These are phyloP conservation scores for Bos javanicus DNA, from an alignment of 2,113 vertebrate species.

Conservation along the genomic window DNA sequence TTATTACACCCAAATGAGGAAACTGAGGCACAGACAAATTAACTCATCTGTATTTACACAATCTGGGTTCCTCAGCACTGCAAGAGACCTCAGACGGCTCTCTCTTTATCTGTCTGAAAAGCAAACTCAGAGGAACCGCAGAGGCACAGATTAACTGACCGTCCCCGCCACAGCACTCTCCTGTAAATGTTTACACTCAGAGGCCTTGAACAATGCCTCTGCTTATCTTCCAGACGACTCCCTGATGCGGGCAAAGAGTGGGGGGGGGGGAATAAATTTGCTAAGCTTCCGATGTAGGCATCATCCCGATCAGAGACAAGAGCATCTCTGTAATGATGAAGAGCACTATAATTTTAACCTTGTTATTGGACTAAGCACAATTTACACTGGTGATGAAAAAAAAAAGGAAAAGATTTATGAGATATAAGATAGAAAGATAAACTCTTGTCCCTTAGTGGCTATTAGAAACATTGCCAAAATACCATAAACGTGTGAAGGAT, in stretches of 20 bases:
- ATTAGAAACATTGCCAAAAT: conserved; percentile 56
- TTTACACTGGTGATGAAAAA: conserved; percentile 17
- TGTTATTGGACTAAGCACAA: conserved; percentile 46
- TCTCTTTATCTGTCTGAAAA: background rate
- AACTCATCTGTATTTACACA: background rate
- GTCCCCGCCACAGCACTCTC: background rate
- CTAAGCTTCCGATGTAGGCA: background rate
- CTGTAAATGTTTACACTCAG: background rate
- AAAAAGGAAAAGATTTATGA: conserved; percentile 39
- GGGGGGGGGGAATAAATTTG: background rate
- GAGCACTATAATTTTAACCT: conserved; percentile 44
- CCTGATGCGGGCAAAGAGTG: background rate
- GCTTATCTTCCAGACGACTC: background rate
- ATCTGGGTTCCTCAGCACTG: background rate
- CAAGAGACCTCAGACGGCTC: background rate
- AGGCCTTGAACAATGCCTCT: background rate
- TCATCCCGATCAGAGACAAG: background rate
- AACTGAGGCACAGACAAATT: background rate
- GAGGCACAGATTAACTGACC: background rate
- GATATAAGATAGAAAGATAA: conserved; percentile 57
- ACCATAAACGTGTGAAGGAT: conserved; percentile 51
- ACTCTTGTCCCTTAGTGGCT: conserved; percentile 43
- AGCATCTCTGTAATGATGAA: conserved; percentile 14
- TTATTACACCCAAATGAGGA: background rate
- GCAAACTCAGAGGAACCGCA: background rate